Conservation (phyloP, 1,140 invertebrate species). For the Euwallacea fornicatus region DNA sequence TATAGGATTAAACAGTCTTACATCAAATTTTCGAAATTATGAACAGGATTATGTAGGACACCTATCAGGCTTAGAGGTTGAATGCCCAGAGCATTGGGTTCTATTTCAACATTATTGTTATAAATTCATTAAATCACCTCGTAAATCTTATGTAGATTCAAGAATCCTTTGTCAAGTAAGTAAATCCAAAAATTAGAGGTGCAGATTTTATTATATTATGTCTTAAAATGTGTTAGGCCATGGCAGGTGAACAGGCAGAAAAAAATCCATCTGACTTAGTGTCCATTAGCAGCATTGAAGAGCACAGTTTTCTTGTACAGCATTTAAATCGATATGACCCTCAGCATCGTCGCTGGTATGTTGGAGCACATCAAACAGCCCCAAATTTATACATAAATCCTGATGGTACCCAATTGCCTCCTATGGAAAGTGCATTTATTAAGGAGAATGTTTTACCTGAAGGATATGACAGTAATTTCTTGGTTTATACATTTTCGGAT, state of each 20-base stretch:
- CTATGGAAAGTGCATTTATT: constrained; percentile 82
- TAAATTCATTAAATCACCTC: constrained; percentile 83
- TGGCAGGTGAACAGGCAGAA: constrained; percentile 56
- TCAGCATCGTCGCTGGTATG: constrained; percentile 85
- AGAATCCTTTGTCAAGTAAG: constrained; percentile 72
- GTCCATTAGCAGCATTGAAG: constrained; percentile 77
- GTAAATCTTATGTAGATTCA: constrained; percentile 75
- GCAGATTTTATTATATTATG: neutral
- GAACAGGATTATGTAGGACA: constrained; percentile 2
- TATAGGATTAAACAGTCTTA: constrained; percentile 17
- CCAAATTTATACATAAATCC: constrained; percentile 83
- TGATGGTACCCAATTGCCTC: constrained; percentile 73
- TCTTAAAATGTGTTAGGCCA: constrained; percentile 43
- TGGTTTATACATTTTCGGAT: constrained; percentile 71
- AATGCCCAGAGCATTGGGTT: constrained; percentile 83
- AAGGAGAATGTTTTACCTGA: constrained; percentile 48
- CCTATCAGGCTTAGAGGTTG: constrained; percentile 50
- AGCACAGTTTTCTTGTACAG: constrained; percentile 82
- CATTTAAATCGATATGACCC: constrained; percentile 80
- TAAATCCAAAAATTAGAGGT: constrained; percentile 2
- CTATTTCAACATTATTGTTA: constrained; percentile 78
- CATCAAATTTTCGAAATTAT: constrained; percentile 7
- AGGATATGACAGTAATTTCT: constrained; percentile 59
- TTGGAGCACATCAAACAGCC: constrained; percentile 71
- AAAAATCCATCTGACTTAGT: constrained; percentile 79